These are phyloP conservation scores for Eubasilissa regina DNA, from an alignment of 1,140 invertebrate genomes.

Conservation along the genomic window DNA sequence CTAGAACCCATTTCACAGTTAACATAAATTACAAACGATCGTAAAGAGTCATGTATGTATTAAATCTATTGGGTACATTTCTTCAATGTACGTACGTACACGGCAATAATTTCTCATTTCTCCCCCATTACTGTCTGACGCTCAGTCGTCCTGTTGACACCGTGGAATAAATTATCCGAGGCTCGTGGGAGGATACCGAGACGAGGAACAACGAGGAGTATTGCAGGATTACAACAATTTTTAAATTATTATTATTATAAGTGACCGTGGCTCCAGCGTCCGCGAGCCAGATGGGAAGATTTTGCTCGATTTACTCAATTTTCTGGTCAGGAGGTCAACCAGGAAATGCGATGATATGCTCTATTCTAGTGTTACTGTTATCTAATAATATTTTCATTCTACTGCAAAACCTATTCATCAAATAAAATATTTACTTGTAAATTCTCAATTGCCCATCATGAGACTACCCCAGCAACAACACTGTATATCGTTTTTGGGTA, in stretches of 20 bases:
- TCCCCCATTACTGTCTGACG: slow-evolving; percentile 26
- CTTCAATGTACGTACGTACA: background rate
- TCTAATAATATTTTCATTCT: too few species aligned
- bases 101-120: slow-evolving; percentile 38
- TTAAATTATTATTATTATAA: slow-evolving; percentile 26
- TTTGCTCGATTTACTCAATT: background rate
- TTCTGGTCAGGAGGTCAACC: too few species aligned
- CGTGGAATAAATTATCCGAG: slow-evolving; percentile 23
- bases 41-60: slow-evolving; percentile 7
- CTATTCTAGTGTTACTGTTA: too few species aligned
- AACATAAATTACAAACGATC: background rate
- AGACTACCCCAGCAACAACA: too few species aligned
- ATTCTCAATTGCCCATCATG: too few species aligned
- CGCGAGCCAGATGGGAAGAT: slow-evolving; percentile 5
- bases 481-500: too few species aligned
- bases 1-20: too few species aligned
- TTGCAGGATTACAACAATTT: slow-evolving; percentile 24
- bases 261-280: slow-evolving; percentile 1
- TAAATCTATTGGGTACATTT: slow-evolving; percentile 11
- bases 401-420: too few species aligned
- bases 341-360: too few species aligned
- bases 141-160: slow-evolving; percentile 4
- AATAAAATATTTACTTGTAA: too few species aligned
- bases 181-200: slow-evolving; percentile 14
- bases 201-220: background rate